Base-by-base conservation (phyloP, 2,113 vertebrate species). In the Melanotaenia duboulayi region DNA sequence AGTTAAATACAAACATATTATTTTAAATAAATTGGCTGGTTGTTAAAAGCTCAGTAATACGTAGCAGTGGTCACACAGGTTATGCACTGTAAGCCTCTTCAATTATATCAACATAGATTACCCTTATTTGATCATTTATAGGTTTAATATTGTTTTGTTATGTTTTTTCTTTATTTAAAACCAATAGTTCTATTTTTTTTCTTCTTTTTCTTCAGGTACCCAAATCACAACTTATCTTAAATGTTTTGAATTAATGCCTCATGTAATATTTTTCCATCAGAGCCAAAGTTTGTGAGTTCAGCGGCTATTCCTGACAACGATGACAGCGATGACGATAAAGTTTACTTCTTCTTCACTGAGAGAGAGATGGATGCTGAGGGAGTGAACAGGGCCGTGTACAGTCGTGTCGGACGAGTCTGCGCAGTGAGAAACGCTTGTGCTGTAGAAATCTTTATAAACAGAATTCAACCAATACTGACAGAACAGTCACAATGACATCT, bases 311-410 rank as follows among this genome's bases (percentile, higher is more conserved):
- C 97, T 19, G 97, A 99, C 87, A 99, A 98, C 4, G 96, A 98
- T 58, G 97, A 99, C 84, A 93, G 87, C 0, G 95, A 97, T 12
- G 98, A 99, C 78, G 96, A 98, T 78, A 99, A 99, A 91, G 93
- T 97, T 0, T 99, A 99, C 88, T 97, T 97, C 90, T 99, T 99
- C 93, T 99, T 99, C 78, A 98, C 96, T 13, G 98, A 99, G 85
- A 96, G 95, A 80, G 97, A 96, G 8, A 59, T 92, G 60, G 95
- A 96, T 32, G 88, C 91, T 0, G 97, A 97, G 61, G 94, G 93
- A 20, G 92, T 75, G 1, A 89, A 92, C 73, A 95, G 96, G 4
- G 94, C 95, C 0, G 94, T 98, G 22, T 97, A 96, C 20, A 92
- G 95, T 54, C 91, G 96, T 56, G 93, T 99, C 57, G 97, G 95